Percentiles rank a stretch among this genome's conserved stretches.
Evolutionary conservation across 1,140 invertebrate species (phyloP).

Genomic region (Neocloeon triangulifer): DNA sequence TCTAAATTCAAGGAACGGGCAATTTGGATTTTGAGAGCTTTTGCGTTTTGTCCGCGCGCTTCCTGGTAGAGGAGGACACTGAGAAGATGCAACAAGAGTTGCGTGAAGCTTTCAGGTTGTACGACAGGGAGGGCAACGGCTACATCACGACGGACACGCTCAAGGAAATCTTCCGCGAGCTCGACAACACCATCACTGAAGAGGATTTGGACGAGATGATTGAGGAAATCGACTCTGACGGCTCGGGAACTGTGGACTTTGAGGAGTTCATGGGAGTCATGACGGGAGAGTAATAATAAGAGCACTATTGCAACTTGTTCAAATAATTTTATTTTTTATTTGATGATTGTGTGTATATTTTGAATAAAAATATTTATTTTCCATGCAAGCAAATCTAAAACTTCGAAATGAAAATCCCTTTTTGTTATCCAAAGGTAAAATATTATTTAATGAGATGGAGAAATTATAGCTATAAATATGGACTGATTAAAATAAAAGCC

Average conservation of each 20-base stretch:
- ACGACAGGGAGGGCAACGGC: conserved; percentile 58
- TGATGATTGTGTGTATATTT: conserved; percentile 1
- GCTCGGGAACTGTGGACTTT: conserved; percentile 32
- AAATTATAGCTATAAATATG: too few relatives aligned
- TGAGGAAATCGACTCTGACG: conserved; percentile 79
- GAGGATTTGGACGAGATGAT: conserved; percentile 83
- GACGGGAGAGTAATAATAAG: too few relatives aligned
- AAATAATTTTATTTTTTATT: conserved; percentile 7
- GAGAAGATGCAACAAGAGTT: conserved; percentile 47
- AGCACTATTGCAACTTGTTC: conserved; percentile 14
- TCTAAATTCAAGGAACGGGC: conserved; percentile 13
- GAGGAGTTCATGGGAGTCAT: conserved; percentile 9
- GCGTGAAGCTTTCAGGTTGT: conserved; percentile 58
- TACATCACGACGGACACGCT: conserved; percentile 74
- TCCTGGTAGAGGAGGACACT: conserved; percentile 43
- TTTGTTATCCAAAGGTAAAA: too few relatives aligned
- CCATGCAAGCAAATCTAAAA: too few relatives aligned
- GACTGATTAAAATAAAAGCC: too few relatives aligned
- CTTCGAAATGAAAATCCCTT: too few relatives aligned
- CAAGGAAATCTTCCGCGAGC: conserved; percentile 61
- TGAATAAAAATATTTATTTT: too few relatives aligned
- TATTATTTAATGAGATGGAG: too few relatives aligned
- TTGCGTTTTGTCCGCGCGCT: conserved; percentile 24
- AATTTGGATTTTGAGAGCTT: conserved; percentile 32
- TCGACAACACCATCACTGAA: conserved; percentile 68